Base-by-base conservation (phyloP, 2,797 vertebrate genomes). In the Hydrolagus colliei region DNA sequence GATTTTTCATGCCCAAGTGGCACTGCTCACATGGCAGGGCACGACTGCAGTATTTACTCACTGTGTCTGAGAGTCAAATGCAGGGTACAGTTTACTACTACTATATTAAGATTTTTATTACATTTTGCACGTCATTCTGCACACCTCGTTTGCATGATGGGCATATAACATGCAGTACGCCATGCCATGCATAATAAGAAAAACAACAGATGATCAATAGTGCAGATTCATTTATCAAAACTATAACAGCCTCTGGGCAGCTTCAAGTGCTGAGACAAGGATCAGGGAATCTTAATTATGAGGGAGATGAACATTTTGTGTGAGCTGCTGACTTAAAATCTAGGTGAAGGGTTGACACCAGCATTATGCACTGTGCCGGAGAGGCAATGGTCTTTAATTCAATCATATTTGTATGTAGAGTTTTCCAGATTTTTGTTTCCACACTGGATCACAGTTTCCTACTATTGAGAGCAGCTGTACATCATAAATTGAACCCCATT, bases 211-310 rank as follows among this genome's bases (percentile, higher is more conserved):
- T 68, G 65, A 68, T 71, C 65, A 71, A 84, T 68, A 68, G 32
- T 71, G 27, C 16, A 52, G 65, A 84, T 68, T 71, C 32, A 71
- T 84, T 84, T 84, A 67, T 84, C 79, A 84, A 20, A 84, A 84
- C 67, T 67, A 67, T 67, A 67, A 84, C 65, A 41, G 65, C 27
- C 79, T 67, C 11, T 35, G 65, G 79, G 79, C 59, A 79, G 2
- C 32, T 27, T 79, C 77, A 79, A 32, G n/a, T 32, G 22, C 65
- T 68, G 63, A 82, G 16, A 82, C 63, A 82, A 67, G 63, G 41
- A 82, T 82, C 79, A 82, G 68, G 35, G 16, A 68, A 68, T 82
- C 79, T 68, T 82, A 82, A 82, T 82, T 82, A 82, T 4, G 27
- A 16, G 16, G n/a, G 63, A 52, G 27, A 82, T 82, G 22, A 82